phyloP scores from a whole-genome alignment of 2,113 vertebrate genomes.

The Theropithecus gelada region DNA sequence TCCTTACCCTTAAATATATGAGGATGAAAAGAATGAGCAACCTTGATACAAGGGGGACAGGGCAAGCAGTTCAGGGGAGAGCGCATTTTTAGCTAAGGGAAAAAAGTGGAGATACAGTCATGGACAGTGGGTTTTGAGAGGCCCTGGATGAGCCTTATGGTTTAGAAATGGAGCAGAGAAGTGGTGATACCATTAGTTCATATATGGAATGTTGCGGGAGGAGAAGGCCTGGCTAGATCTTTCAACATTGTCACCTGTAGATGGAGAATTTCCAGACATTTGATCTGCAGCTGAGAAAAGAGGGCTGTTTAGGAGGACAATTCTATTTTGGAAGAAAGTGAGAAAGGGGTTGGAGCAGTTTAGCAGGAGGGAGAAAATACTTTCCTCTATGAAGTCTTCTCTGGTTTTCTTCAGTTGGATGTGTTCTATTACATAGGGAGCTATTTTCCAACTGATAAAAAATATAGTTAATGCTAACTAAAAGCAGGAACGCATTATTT shows the following conservation, averaged over 20 bases:
- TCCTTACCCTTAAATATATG: not conserved
- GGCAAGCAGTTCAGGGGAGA: not conserved
- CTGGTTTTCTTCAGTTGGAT: not conserved
- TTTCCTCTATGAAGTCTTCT: not conserved
- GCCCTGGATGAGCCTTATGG: not conserved
- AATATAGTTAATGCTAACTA: not conserved
- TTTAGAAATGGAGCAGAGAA: not conserved
- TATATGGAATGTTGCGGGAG: not conserved
- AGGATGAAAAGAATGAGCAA: not conserved
- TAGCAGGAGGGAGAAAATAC: not conserved
- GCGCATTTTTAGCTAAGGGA: not conserved
- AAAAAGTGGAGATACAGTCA: not conserved
- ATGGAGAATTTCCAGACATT: not conserved
- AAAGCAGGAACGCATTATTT: conserved; percentile 10
- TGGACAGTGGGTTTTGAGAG: not conserved
- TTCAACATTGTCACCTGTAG: not conserved
- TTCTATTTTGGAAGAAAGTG: conserved; percentile 14
- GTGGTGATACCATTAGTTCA: not conserved
- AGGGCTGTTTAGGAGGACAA: not conserved
- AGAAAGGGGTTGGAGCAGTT: not conserved
- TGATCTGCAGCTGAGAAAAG: not conserved
- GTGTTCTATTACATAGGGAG: not conserved
- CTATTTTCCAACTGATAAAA: conserved; percentile 23
- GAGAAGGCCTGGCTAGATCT: not conserved
- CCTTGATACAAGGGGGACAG: not conserved